A percentile compares a stretch with the other conserved stretches of the same genome.
Evolutionary conservation across 2,113 vertebrate species (phyloP).

Genomic region (Notothenia rossii): DNA sequence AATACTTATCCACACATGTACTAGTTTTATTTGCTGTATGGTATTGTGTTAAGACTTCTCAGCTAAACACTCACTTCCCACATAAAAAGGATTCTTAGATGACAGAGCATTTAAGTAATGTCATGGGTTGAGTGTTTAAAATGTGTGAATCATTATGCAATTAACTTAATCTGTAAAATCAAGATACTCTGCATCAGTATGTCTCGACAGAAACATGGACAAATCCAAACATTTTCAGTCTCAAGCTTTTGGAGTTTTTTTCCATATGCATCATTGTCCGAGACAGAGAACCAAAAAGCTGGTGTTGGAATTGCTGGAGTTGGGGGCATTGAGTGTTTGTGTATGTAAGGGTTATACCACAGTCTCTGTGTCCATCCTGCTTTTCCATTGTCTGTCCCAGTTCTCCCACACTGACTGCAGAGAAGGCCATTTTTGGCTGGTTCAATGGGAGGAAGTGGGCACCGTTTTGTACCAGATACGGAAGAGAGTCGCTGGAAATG

Average conservation of each 20-base stretch:
- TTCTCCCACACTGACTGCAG: constrained; percentile 69
- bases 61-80: neutral
- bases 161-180: constrained; percentile 1
- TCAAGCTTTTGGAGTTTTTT: neutral
- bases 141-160: constrained; percentile 4
- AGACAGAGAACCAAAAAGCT: constrained; percentile 16
- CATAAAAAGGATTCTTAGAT: neutral
- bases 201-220: neutral
- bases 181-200: neutral
- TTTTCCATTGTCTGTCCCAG: constrained; percentile 69
- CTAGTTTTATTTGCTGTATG: neutral
- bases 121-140: neutral
- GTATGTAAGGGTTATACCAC: constrained; percentile 25
- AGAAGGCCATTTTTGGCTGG: constrained; percentile 72
- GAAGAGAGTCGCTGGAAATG: constrained; percentile 47
- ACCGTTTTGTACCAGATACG: constrained; percentile 48
- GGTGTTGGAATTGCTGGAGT: constrained; percentile 9
- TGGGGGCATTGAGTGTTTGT: constrained; percentile 47
- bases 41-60: neutral
- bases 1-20: neutral
- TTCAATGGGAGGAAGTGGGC: constrained; percentile 82
- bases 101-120: neutral
- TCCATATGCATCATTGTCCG: constrained; percentile 1
- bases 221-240: neutral
- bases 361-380: constrained; percentile 63